Evolutionary conservation across 2,888 invertebrate genomes (phyloP).

Genomic region (Acanthosepion pharaonis): DNA sequence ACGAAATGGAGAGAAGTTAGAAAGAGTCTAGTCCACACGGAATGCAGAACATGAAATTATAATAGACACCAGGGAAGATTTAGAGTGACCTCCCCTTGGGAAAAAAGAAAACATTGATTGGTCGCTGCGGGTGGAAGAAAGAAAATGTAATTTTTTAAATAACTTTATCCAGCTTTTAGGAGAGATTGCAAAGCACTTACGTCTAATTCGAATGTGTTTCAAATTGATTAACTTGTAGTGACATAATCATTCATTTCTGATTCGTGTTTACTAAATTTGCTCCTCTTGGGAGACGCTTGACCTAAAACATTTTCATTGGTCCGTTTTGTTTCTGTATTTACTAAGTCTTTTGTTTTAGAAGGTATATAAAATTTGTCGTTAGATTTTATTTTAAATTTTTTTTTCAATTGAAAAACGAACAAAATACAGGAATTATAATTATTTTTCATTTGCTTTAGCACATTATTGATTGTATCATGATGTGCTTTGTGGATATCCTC

Average conservation of each 20-base stretch:
- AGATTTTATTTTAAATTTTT: no score
- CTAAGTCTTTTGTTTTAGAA: no score
- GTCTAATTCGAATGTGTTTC: constrained; percentile 17
- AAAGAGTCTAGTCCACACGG: not conserved
- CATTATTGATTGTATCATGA: no score
- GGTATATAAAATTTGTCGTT: no score
- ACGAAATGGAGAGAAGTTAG: not conserved
- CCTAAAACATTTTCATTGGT: not conserved
- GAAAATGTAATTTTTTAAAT: not conserved
- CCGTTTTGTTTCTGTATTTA: not conserved
- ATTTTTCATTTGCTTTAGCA: no score
- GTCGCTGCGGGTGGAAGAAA: not conserved
- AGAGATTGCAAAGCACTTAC: constrained; percentile 9
- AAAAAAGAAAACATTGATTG: not conserved
- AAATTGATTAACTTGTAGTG: not conserved
- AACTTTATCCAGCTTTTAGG: not conserved
- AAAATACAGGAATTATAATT: no score
- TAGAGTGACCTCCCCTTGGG: not conserved
- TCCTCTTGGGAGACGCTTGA: not conserved
- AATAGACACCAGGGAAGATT: not conserved
- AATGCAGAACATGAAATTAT: not conserved
- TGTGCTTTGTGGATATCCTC: no score
- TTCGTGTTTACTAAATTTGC: not conserved
- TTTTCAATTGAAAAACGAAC: no score
- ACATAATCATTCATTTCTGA: not conserved